Conservation (phyloP, 2,113 vertebrate genomes). For the Proterorhinus semilunaris region DNA sequence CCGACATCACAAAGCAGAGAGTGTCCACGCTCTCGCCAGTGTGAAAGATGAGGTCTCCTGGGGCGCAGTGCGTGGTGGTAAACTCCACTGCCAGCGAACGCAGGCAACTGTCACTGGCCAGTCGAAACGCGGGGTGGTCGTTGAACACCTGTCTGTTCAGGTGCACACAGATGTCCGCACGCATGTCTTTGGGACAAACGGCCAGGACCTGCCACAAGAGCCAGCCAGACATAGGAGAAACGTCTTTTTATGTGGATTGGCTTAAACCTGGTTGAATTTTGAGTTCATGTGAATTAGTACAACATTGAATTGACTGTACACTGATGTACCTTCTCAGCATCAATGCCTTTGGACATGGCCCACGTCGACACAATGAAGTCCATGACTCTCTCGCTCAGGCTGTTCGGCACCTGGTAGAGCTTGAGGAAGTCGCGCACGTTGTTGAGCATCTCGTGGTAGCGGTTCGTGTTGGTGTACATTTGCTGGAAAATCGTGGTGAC, state of each 20-base stretch:
- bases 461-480: constrained; percentile 99
- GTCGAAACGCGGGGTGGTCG: constrained; percentile 94
- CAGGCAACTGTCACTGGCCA: constrained; percentile 95
- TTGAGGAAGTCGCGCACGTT: constrained; percentile 97
- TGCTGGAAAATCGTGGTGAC: constrained; percentile 99
- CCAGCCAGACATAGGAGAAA: not conserved
- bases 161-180: constrained; percentile 97
- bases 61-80: constrained; percentile 96
- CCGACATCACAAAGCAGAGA: constrained; percentile 96
- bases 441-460: constrained; percentile 99
- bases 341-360: constrained; percentile 99
- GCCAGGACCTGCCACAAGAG: constrained; percentile 84
- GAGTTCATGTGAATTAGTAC: not conserved
- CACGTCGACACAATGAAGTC: constrained; percentile 99
- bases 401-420: constrained; percentile 97
- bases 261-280: not conserved
- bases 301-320: not conserved
- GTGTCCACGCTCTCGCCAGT: constrained; percentile 96
- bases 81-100: constrained; percentile 96
- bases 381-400: constrained; percentile 98
- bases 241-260: too few relatives aligned
- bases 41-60: constrained; percentile 97
- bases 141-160: constrained; percentile 97
- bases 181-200: constrained; percentile 99
- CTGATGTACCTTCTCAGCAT: constrained; percentile 91